phyloP scores from a whole-genome alignment of 2,797 vertebrate species.

The Helostoma temminkii region DNA sequence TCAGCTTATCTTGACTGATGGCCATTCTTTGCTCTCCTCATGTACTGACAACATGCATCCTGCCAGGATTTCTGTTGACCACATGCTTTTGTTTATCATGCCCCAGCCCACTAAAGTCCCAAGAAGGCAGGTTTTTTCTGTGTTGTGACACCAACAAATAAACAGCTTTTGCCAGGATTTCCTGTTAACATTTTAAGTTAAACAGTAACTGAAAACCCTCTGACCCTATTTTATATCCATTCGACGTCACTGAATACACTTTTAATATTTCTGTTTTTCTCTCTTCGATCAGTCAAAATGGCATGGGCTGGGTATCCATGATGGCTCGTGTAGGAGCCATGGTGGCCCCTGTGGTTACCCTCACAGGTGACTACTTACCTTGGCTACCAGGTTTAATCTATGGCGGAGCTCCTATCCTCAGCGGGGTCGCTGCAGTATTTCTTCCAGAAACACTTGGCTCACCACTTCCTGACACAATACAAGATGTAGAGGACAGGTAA shows the following conservation, averaged over 20 bases:
- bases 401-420: slow-evolving; percentile 84
- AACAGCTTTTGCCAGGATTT: not conserved
- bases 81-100: not conserved
- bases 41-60: not conserved
- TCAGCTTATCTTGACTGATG: not conserved
- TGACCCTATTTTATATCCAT: not conserved
- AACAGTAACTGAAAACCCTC: not conserved
- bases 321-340: slow-evolving; percentile 87
- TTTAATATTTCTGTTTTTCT: not conserved
- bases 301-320: slow-evolving; percentile 88
- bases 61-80: not conserved
- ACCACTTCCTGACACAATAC: slow-evolving; percentile 88
- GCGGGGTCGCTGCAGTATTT: slow-evolving; percentile 83
- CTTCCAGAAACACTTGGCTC: slow-evolving; percentile 86
- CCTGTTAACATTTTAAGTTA: not conserved
- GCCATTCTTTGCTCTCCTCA: not conserved
- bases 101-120: not conserved
- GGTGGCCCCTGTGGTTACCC: slow-evolving; percentile 86
- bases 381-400: slow-evolving; percentile 86
- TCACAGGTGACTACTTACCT: slow-evolving; percentile 73
- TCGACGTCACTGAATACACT: no score
- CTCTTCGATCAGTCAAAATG: slow-evolving; percentile 86
- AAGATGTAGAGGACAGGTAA: slow-evolving; percentile 88
- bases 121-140: not conserved
- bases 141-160: not conserved